Evolutionary conservation across 1,140 invertebrate genomes (phyloP), one percentile per base, ranked within the genome.

Genomic region (Heterodera carotae): DNA sequence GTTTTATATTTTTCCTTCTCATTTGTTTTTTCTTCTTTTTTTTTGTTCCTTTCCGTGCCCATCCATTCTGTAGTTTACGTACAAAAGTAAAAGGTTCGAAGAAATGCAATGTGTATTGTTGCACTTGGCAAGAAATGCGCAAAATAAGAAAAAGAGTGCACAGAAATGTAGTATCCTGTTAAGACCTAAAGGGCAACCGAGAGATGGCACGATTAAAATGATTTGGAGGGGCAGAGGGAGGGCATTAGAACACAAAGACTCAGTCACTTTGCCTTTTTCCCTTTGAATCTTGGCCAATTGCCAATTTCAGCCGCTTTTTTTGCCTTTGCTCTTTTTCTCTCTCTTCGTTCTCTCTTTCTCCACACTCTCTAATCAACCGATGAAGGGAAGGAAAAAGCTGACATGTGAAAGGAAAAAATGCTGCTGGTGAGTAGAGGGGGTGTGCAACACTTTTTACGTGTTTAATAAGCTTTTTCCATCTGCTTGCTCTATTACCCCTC

Each of bases 211-310:
- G n/a, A n/a, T 53, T 53, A 18, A 53, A 53, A 53, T 18, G 22
- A 53, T 2, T 22, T 4, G 18, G 22, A 53, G 48, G 36, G 36
- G 12, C 36, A n/a, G n/a, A n/a, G n/a, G n/a, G n/a, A n/a, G 36
- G 36, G 12, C 12, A 39, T 39, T 39, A 39, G n/a, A 39, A 5
- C 36, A 5, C 12, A 69, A 69, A 69, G 36, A 69, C 31, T 69
- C 22, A 69, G 67, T 59, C 27, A 43, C 6, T 70, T 70, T 31
- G 22, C 69, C 31, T 59, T 70, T n/a, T 33, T 43, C 56, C 59
- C 59, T 69, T 70, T 43, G n/a, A n/a, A n/a, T n/a, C 0, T 48
- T 10, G 29, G 29, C n/a, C 22, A 22, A 15, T 4, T 70, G 48
- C 31, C 36, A 56, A 31, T 48, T 48, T 25, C 33, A 56, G 48